phyloP scores from a whole-genome alignment of 2,797 vertebrate species.

The Vespertilio murinus region DNA sequence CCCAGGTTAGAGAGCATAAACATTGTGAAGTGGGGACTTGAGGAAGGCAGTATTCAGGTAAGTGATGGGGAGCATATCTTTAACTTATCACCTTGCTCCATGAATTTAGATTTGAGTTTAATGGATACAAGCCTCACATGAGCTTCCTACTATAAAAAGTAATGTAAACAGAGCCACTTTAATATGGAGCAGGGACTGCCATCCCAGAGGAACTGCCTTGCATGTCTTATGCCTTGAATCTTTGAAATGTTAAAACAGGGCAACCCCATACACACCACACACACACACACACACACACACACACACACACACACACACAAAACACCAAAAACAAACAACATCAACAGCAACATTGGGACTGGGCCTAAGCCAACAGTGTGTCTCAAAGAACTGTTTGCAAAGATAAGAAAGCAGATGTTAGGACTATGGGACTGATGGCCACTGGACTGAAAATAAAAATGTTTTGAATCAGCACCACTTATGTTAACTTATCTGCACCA shows the following conservation, averaged over 20 bases:
- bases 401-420: neutral
- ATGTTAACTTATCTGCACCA: neutral
- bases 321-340: too few relatives aligned
- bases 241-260: neutral
- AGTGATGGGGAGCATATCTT: neutral
- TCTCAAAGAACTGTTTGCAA: neutral
- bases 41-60: neutral
- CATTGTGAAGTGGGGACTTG: too few relatives aligned
- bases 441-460: neutral
- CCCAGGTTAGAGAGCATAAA: too few relatives aligned
- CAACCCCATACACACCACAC: too few relatives aligned
- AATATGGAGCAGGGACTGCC: neutral
- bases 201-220: too few relatives aligned
- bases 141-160: neutral
- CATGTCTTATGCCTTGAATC: neutral
- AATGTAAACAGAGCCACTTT: neutral
- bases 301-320: too few relatives aligned
- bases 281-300: too few relatives aligned
- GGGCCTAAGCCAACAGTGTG: neutral
- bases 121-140: too few relatives aligned
- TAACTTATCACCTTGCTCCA: neutral
- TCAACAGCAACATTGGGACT: too few relatives aligned
- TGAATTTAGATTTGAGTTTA: neutral
- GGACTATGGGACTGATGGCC: neutral
- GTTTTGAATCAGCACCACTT: neutral